Percentiles rank a stretch among this genome's conserved stretches.
These are phyloP conservation scores for Myodes glareolus DNA, from an alignment of 2,113 vertebrate genomes.

Conservation along the genomic window DNA sequence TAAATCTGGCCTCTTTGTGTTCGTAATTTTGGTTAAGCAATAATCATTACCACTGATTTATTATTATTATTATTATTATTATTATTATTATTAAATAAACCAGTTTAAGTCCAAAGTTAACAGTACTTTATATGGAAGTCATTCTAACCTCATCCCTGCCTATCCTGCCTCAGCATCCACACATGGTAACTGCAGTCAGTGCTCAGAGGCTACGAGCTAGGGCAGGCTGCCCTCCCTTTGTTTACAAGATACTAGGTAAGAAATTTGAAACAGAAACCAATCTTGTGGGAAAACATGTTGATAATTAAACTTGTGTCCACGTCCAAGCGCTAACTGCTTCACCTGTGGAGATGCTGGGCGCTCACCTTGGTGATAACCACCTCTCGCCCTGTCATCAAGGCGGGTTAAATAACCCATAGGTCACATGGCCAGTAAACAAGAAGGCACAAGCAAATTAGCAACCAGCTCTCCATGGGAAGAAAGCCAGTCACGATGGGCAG, in stretches of 20 bases:
- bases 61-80: too few species aligned
- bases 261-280: background rate
- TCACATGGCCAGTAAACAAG: background rate
- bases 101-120: background rate
- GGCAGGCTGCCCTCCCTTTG: background rate
- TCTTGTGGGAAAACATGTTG: background rate
- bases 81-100: slow-evolving; percentile 39
- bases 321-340: background rate
- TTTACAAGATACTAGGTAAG: background rate
- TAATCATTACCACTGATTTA: background rate
- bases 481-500: background rate
- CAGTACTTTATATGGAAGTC: background rate
- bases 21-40: background rate
- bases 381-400: background rate
- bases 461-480: background rate
- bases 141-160: background rate
- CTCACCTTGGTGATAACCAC: background rate
- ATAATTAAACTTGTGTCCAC: background rate
- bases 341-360: background rate
- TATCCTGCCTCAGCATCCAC: background rate
- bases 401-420: background rate
- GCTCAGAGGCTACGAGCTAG: background rate
- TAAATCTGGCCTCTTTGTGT: slow-evolving; percentile 31
- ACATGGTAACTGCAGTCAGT: rapidly evolving
- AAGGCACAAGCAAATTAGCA: background rate